Conservation (phyloP, 1,140 invertebrate species). For the Ctenoplectra terminalis region DNA sequence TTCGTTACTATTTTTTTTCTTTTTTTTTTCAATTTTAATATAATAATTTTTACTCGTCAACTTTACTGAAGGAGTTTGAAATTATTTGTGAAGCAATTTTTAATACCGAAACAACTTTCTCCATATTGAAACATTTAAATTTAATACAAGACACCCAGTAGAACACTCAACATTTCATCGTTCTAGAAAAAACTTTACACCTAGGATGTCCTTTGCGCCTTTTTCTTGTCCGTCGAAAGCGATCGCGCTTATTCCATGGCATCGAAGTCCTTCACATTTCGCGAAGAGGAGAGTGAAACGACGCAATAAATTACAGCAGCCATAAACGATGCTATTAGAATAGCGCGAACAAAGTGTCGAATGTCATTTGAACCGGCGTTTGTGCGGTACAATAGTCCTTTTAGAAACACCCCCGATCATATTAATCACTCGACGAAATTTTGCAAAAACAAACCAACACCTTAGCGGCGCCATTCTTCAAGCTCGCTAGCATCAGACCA, state of each 20-base stretch:
- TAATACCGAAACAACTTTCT: too few species aligned
- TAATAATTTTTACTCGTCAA: too few species aligned
- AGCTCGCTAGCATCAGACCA: constrained; percentile 9
- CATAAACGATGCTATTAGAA: constrained; percentile 4
- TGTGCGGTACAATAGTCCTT: not conserved
- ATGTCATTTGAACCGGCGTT: not conserved
- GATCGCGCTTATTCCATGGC: not conserved
- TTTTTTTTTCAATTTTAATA: too few species aligned
- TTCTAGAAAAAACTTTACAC: not conserved
- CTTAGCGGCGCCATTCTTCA: not conserved
- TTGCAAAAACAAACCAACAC: constrained; percentile 10
- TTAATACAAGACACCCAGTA: too few species aligned
- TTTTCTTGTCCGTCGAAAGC: not conserved
- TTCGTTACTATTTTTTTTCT: too few species aligned
- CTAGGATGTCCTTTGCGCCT: not conserved
- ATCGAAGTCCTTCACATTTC: constrained; percentile 32
- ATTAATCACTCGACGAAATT: constrained; percentile 15
- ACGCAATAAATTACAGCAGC: not conserved
- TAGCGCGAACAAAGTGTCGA: not conserved
- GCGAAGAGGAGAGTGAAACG: not conserved
- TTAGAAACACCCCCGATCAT: not conserved
- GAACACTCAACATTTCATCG: too few species aligned
- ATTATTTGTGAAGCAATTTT: too few species aligned
- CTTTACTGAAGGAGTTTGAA: too few species aligned
- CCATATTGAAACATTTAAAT: too few species aligned